Percentiles rank a stretch among this genome's conserved stretches.
Evolutionary conservation across 2,113 vertebrate species (phyloP).

Genomic region (Miniopterus natalensis): DNA sequence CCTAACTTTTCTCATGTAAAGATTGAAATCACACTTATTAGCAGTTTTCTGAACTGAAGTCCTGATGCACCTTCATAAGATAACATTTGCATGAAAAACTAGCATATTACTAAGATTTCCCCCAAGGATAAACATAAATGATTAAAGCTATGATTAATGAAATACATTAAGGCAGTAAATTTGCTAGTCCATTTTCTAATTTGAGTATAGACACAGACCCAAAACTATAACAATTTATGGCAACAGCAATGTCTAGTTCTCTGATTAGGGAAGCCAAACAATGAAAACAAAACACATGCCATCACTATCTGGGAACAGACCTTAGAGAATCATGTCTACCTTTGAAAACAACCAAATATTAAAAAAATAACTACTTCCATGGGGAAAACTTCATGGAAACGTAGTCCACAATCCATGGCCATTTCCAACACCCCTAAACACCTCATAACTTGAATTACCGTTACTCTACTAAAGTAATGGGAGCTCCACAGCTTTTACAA

Average conservation of each 20-base stretch:
- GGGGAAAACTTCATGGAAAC: constrained; percentile 48
- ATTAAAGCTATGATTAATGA: not conserved
- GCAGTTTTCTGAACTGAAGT: constrained; percentile 2
- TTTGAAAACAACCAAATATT: constrained; percentile 31
- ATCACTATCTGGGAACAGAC: not conserved
- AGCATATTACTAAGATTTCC: not conserved
- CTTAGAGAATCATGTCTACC: constrained; percentile 22
- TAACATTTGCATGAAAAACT: not conserved
- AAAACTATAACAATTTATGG: not conserved
- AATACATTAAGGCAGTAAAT: not conserved
- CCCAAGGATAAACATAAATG: not conserved
- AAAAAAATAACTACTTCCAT: not conserved
- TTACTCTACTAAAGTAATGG: not conserved
- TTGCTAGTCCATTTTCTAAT: constrained; percentile 36
- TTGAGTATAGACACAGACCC: not conserved
- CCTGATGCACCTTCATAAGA: not conserved
- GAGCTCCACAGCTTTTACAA: not conserved
- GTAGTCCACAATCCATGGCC: not conserved
- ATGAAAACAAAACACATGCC: not conserved
- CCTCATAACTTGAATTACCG: not conserved
- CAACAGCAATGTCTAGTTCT: not conserved
- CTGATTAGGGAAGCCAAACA: constrained; percentile 37
- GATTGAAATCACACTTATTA: not conserved
- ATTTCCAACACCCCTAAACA: not conserved
- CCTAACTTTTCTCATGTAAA: not conserved